Base-by-base conservation (phyloP, 2,113 vertebrate species). In the Podarcis raffonei region DNA sequence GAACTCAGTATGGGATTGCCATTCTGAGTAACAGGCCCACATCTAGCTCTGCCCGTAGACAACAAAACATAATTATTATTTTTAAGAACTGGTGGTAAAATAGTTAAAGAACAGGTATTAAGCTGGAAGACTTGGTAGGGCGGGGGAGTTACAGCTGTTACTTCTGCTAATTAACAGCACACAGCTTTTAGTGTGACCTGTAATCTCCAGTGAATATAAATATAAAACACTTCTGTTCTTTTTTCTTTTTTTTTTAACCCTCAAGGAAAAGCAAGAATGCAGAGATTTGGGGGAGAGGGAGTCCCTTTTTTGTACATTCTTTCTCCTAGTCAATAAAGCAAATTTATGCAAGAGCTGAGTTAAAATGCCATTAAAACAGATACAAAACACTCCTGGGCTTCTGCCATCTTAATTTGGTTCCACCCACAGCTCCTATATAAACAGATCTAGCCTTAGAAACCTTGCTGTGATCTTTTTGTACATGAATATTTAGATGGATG, bases 191-290 rank as follows among this genome's bases (percentile, higher is more conserved):
- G n/a, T 62, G 23, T 81, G 78, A 78, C 74, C 76, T 57, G 88
- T 81, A 12, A 48, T 69, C 15, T 53, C 48, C 35, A 57, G 48
- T 30, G 66, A 35, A 72, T 57, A 87, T 35, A 79, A 80, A 88
- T 87, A 69, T 76, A 74, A 90, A 93, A 89, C 30, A 0, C 18
- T 37, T 83, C 74, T 84, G 86, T 89, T 90, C 93, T 83, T 90
- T 39, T 39, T 39, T 39, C 92, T 4, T 15, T 18, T 59, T 59
- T 62, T 48, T 11, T 11, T 53, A 68, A 94, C 92, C 83, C 77
- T 84, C 91, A 71, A 11, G 57, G 83, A 23, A 62, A 85, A 92
- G 82, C 87, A 92, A 91, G 39, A 59, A 89, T 90, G 68, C 76
- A 62, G 81, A 1, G 16, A 15, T 86, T 91, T 87, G 89, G 84